Conservation (phyloP, 2,888 invertebrate species). For the Leptothorax acervorum region DNA sequence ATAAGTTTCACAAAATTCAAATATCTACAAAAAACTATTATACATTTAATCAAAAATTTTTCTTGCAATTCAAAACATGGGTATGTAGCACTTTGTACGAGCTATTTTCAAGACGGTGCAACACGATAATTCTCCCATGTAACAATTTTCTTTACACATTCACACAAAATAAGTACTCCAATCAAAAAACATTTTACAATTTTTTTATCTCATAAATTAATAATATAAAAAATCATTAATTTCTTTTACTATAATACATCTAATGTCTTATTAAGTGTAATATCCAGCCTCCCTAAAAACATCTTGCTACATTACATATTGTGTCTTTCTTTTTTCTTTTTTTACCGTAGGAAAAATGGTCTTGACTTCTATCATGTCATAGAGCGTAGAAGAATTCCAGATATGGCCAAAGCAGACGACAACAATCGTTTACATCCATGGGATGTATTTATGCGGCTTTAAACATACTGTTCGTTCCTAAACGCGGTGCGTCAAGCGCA, state of each 20-base stretch:
- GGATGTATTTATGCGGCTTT: conserved; percentile 80
- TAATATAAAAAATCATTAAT: conserved; percentile 84
- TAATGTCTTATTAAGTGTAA: conserved; percentile 80
- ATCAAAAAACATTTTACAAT: conserved; percentile 81
- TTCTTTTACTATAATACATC: conserved; percentile 83
- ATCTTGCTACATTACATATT: conserved; percentile 76
- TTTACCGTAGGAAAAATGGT: conserved; percentile 81
- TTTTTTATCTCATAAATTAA: conserved; percentile 83
- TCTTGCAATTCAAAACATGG: conserved; percentile 62
- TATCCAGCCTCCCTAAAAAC: conserved; percentile 82
- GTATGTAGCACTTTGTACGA: conserved; percentile 62
- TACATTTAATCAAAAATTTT: conserved; percentile 64
- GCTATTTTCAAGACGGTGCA: conserved; percentile 64
- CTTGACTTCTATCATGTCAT: conserved; percentile 82
- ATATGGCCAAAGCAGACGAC: conserved; percentile 79
- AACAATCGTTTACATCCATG: conserved; percentile 81
- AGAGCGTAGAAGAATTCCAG: conserved; percentile 82
- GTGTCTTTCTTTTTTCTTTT: conserved; percentile 75
- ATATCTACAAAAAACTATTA: conserved; percentile 63
- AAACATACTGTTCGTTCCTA: conserved; percentile 78
- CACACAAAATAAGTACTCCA: conserved; percentile 82
- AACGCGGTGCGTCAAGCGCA: conserved; percentile 76
- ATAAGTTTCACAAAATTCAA: conserved; percentile 54
- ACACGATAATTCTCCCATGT: conserved; percentile 60
- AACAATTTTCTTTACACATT: conserved; percentile 70